Conservation (phyloP, 2,113 vertebrate genomes). For the Callaeas wilsoni region DNA sequence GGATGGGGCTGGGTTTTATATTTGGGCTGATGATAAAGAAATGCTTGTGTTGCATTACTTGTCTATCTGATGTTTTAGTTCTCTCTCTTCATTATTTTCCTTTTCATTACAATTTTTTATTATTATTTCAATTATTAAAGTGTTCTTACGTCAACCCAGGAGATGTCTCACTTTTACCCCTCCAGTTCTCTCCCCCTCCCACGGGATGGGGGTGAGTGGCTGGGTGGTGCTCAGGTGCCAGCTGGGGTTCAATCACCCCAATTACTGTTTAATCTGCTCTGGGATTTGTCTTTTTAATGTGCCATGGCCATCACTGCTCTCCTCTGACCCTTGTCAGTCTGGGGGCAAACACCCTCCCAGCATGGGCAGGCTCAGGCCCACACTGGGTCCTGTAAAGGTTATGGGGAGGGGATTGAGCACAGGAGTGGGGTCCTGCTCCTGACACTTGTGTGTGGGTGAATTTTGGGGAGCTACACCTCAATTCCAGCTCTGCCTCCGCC, state of each 20-base stretch:
- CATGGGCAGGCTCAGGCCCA: neutral
- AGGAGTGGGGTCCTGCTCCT: neutral
- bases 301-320: neutral
- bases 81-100: neutral
- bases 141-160: neutral
- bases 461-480: neutral
- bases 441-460: fast-evolving
- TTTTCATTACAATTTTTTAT: neutral
- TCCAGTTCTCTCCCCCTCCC: neutral
- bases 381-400: neutral
- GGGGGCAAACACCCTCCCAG: neutral
- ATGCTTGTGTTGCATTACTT: neutral
- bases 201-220: fast-evolving
- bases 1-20: neutral
- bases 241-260: neutral
- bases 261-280: neutral
- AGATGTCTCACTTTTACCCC: neutral
- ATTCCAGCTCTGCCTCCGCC: neutral
- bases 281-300: neutral
- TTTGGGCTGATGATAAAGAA: neutral
- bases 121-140: neutral
- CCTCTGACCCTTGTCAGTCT: neutral
- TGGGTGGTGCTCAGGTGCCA: neutral
- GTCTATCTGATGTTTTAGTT: neutral
- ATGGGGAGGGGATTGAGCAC: fast-evolving